Evolutionary conservation across 2,797 vertebrate species (phyloP).

Genomic region (Galaxias olidus): DNA sequence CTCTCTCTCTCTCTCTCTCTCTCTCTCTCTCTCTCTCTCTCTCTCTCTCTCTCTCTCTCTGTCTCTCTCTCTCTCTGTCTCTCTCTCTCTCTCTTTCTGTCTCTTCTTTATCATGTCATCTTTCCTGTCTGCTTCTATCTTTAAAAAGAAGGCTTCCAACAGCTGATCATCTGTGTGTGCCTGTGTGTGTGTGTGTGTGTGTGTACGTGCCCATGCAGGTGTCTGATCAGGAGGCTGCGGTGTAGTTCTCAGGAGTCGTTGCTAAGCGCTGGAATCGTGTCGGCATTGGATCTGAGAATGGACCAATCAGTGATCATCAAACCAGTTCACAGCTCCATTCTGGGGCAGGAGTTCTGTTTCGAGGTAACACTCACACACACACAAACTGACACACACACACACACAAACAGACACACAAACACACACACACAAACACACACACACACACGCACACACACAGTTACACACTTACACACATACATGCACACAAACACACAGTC

Average conservation of each 20-base stretch:
- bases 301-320: slow-evolving; percentile 98
- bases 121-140: no score
- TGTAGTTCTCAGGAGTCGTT: slow-evolving; percentile 94
- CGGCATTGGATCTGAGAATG: slow-evolving; percentile 96
- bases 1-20: not conserved
- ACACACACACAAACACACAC: not conserved
- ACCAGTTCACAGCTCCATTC: slow-evolving; percentile 95
- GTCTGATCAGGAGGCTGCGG: slow-evolving; percentile 94
- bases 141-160: no score
- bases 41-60: no score
- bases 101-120: no score
- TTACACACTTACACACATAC: not conserved
- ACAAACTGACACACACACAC: slow-evolving; percentile 5
- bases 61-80: no score
- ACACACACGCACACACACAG: not conserved
- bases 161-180: not conserved
- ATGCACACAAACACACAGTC: not conserved
- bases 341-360: slow-evolving; percentile 93
- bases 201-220: slow-evolving; percentile 70
- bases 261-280: slow-evolving; percentile 89
- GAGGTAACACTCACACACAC: slow-evolving; percentile 60
- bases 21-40: no score
- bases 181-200: slow-evolving; percentile 6
- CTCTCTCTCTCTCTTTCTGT: no score
- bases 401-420: not conserved